These are phyloP conservation scores for Ctenoplectra terminalis DNA, from an alignment of 1,140 invertebrate species.

Conservation along the genomic window DNA sequence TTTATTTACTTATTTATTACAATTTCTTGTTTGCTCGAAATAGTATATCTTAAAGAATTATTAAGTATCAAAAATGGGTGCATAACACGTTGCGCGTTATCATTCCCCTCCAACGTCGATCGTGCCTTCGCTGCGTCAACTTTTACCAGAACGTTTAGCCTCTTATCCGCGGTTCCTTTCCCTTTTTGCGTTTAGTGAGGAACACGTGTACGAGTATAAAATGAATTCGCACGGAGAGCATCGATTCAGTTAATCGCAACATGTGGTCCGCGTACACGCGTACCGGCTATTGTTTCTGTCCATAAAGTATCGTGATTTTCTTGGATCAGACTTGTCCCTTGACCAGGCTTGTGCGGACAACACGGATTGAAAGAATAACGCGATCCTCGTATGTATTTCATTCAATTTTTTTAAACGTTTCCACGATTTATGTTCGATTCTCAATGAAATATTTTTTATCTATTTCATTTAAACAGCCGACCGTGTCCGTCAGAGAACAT, in stretches of 20 bases:
- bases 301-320: constrained; percentile 7
- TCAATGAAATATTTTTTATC: background rate
- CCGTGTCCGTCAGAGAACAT: background rate
- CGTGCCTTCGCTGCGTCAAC: constrained; percentile 22
- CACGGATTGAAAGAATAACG: background rate
- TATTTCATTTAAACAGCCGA: background rate
- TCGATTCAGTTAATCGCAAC: constrained; percentile 40
- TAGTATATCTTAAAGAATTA: no score
- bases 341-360: background rate
- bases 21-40: no score
- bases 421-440: background rate
- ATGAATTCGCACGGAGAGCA: constrained; percentile 33
- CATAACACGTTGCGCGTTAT: constrained; percentile 29
- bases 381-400: background rate
- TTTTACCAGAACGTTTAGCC: constrained; percentile 34
- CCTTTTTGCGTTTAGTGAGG: constrained; percentile 41
- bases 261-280: background rate
- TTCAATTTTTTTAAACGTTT: background rate
- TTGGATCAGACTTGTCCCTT: background rate
- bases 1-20: no score
- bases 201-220: constrained; percentile 51
- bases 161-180: constrained; percentile 49
- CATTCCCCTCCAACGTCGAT: constrained; percentile 11
- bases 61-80: constrained; percentile 10
- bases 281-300: background rate